These are phyloP conservation scores for Thera britannica DNA, from an alignment of 2,888 invertebrate species.

Conservation along the genomic window DNA sequence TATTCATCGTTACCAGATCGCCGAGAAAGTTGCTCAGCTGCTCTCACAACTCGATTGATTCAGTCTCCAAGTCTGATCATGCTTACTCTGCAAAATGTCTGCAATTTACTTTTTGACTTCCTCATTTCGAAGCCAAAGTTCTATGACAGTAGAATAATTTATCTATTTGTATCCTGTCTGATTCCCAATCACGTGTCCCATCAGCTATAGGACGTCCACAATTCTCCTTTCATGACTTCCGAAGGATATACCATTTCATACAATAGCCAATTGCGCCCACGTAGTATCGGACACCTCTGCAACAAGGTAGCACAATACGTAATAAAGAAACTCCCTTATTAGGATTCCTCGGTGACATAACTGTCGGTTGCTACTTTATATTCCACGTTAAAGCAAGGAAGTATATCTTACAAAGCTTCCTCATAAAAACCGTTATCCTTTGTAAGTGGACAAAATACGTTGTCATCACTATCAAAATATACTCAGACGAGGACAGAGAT, in stretches of 20 bases:
- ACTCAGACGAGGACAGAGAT: slow-evolving; percentile 46
- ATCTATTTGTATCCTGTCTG: slow-evolving; percentile 17
- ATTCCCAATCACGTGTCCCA: slow-evolving; percentile 31
- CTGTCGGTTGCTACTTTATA: slow-evolving; percentile 39
- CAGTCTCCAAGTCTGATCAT: slow-evolving; percentile 53
- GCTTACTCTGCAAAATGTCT: slow-evolving; percentile 47
- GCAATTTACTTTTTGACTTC: slow-evolving; percentile 28
- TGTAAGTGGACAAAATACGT: slow-evolving; percentile 32
- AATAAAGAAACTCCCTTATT: slow-evolving; percentile 45
- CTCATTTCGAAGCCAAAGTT: slow-evolving; percentile 14
- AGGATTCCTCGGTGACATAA: slow-evolving; percentile 43
- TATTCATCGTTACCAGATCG: slow-evolving; percentile 65
- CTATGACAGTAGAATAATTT: slow-evolving; percentile 7
- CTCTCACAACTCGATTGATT: slow-evolving; percentile 72
- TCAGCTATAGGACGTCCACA: slow-evolving; percentile 32
- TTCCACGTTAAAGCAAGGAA: slow-evolving; percentile 32
- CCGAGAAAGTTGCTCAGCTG: slow-evolving; percentile 76
- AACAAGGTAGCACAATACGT: slow-evolving; percentile 42
- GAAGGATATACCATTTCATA: slow-evolving; percentile 39
- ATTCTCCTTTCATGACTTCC: slow-evolving; percentile 40
- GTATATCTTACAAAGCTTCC: slow-evolving; percentile 40
- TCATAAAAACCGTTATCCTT: slow-evolving; percentile 40
- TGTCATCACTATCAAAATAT: slow-evolving; percentile 47
- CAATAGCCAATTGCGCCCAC: slow-evolving; percentile 46
- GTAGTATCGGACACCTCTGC: slow-evolving; percentile 41